Evolutionary conservation across 2,113 vertebrate species (phyloP), one percentile per base, ranked within the genome.

Genomic region (Lota lota): DNA sequence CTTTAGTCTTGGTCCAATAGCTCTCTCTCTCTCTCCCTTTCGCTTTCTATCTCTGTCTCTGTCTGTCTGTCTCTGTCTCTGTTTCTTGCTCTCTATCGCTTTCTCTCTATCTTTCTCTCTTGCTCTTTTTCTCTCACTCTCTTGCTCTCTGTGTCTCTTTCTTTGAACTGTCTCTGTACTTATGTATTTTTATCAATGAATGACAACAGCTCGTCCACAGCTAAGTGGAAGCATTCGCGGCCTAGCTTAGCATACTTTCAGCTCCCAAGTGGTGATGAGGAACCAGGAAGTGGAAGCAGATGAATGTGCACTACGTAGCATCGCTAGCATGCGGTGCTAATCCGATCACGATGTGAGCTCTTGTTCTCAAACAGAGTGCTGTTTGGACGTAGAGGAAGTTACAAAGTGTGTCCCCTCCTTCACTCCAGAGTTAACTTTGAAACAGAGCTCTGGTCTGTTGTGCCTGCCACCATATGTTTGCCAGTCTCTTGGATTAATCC

Each of bases 271-370:
- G 5, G 65, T 50, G 79, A 83, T 77, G 76, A 79, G 75, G 70
- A 76, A 79, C 68, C 17, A 59, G 8, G 3, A 89, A 92, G 91
- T 85, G 83, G 68, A 47, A 68, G 69, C 89, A 91, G 89, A 93
- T 93, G 91, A 95, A 94, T 95, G 92, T 11, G 1, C 85, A 82
- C 86, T 88, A 86, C 84, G 90, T 85, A 85, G 88, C 87, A 81
- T 84, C 90, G 88, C 85, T 77, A 93, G 91, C 93, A 90, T 88
- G 89, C 91, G 88, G 88, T 88, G 73, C 81, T 94, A 93, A 95
- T 94, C 87, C 80, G 89, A 92, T 90, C 93, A 91, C 87, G 84
- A 91, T 92, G 90, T 70, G 69, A 72, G 51, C 75, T 64, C 77
- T 82, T 69, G 73, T 70, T 63, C 72, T 69, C 75, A 18, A 3